Evolutionary conservation across 2,113 vertebrate genomes (phyloP).

Genomic region (Colistium nudipinnis): DNA sequence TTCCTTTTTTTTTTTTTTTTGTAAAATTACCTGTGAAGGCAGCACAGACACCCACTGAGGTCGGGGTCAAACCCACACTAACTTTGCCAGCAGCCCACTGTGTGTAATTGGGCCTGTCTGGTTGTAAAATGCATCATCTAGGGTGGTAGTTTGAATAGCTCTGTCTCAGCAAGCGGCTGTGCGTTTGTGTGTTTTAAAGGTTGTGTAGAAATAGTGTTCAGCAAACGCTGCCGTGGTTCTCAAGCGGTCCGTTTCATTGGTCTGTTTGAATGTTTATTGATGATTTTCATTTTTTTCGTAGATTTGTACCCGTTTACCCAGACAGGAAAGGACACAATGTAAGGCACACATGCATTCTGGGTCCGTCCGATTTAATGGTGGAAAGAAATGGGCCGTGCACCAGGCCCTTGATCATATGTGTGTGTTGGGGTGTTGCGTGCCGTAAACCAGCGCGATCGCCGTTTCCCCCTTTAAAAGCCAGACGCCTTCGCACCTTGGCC

Average conservation of each 20-base stretch:
- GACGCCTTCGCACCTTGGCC: too few species aligned
- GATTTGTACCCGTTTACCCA: neutral
- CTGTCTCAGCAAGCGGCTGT: conserved; percentile 1
- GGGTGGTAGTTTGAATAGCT: conserved; percentile 16
- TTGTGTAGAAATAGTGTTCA: neutral
- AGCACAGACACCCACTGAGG: neutral
- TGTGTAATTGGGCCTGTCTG: conserved; percentile 8
- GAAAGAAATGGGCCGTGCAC: too few species aligned
- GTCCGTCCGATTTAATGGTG: too few species aligned
- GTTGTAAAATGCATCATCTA: conserved; percentile 25
- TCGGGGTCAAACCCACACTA: neutral
- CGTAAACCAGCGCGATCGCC: too few species aligned
- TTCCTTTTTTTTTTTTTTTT: conserved; percentile 2
- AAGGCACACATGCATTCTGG: too few species aligned
- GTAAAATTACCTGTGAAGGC: neutral
- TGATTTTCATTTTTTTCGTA: too few species aligned
- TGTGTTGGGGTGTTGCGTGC: too few species aligned
- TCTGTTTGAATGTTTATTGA: conserved; percentile 46
- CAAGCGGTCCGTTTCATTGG: conserved; percentile 34
- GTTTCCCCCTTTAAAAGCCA: too few species aligned
- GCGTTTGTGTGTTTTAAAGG: conserved; percentile 18
- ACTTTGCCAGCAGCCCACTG: conserved; percentile 4
- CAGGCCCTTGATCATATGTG: too few species aligned
- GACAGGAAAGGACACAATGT: too few species aligned
- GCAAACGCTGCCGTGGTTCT: conserved; percentile 14